Evolutionary conservation across 2,113 vertebrate genomes (phyloP).

Genomic region (Sakesphorus luctuosus): DNA sequence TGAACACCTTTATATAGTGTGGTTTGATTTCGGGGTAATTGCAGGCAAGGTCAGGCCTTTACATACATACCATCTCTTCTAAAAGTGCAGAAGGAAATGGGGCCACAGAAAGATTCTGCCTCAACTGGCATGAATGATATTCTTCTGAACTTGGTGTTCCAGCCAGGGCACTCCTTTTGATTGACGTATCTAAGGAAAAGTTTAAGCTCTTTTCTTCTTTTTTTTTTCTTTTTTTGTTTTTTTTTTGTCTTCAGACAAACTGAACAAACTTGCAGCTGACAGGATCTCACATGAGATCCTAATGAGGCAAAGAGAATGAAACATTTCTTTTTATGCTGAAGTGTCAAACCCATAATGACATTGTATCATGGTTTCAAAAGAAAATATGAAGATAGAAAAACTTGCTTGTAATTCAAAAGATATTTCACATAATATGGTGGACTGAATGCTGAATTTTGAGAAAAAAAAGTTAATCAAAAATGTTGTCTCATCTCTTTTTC

Average conservation of each 20-base stretch:
- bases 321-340: not conserved
- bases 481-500: not conserved
- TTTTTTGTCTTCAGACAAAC: constrained; percentile 22
- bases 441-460: not conserved
- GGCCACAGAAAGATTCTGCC: not conserved
- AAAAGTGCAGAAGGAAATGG: not conserved
- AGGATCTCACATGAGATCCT: constrained; percentile 6
- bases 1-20: not conserved
- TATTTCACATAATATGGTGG: not conserved
- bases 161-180: constrained; percentile 1
- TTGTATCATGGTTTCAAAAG: not conserved
- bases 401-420: not conserved
- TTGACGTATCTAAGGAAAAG: not conserved
- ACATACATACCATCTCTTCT: not conserved
- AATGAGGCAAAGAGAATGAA: constrained; percentile 16
- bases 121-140: constrained; percentile 3
- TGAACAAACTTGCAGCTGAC: constrained; percentile 9
- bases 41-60: not conserved
- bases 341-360: not conserved
- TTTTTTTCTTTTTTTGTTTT: constrained; percentile 9
- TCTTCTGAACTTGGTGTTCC: not conserved
- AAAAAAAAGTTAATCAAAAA: not conserved
- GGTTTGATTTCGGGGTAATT: not conserved
- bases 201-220: not conserved
- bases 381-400: not conserved